These are phyloP conservation scores for Megalops cyprinoides DNA, from an alignment of 2,797 vertebrate genomes.

Conservation along the genomic window DNA sequence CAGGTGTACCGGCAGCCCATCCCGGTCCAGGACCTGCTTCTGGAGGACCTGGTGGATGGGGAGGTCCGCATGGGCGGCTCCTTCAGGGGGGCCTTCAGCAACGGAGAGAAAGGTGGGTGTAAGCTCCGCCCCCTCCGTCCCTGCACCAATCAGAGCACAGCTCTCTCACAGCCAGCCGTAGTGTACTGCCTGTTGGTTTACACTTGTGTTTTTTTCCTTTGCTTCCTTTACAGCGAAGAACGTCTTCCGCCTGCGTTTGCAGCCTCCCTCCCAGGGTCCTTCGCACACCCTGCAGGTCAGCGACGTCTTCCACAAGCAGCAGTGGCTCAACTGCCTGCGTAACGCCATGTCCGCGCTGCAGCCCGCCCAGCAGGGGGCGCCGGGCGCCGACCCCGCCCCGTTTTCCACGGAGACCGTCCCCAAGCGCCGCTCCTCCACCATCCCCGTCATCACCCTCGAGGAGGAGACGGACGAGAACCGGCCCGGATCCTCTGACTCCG, in stretches of 20 bases:
- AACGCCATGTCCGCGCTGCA: slow-evolving; percentile 73
- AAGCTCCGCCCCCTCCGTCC: neutral
- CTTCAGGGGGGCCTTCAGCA: slow-evolving; percentile 92
- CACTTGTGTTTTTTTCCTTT: too few relatives aligned
- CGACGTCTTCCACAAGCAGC: slow-evolving; percentile 96
- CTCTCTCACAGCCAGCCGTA: neutral
- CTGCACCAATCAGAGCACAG: too few relatives aligned
- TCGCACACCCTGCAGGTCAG: slow-evolving; percentile 94
- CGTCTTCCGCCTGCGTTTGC: slow-evolving; percentile 90
- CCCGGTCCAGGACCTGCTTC: slow-evolving; percentile 84
- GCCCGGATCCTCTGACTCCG: slow-evolving; percentile 41
- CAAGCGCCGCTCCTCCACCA: slow-evolving; percentile 62
- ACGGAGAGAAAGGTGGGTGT: slow-evolving; percentile 89
- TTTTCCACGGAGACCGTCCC: slow-evolving; percentile 51
- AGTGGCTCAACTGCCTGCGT: slow-evolving; percentile 93
- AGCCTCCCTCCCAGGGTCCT: slow-evolving; percentile 79
- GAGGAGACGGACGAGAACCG: slow-evolving; percentile 79
- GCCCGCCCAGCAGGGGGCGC: neutral
- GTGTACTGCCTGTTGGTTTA: too few relatives aligned
- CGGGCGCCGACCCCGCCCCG: slow-evolving; percentile 43
- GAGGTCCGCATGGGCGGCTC: slow-evolving; percentile 95
- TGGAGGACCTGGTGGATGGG: slow-evolving; percentile 94
- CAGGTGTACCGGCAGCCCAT: slow-evolving; percentile 96
- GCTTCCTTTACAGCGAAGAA: slow-evolving; percentile 84
- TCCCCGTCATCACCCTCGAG: slow-evolving; percentile 64